A percentile compares a stretch with the other conserved stretches of the same genome.
phyloP scores from a whole-genome alignment of 2,888 invertebrate genomes.

The Gonocerus acuteangulatus region DNA sequence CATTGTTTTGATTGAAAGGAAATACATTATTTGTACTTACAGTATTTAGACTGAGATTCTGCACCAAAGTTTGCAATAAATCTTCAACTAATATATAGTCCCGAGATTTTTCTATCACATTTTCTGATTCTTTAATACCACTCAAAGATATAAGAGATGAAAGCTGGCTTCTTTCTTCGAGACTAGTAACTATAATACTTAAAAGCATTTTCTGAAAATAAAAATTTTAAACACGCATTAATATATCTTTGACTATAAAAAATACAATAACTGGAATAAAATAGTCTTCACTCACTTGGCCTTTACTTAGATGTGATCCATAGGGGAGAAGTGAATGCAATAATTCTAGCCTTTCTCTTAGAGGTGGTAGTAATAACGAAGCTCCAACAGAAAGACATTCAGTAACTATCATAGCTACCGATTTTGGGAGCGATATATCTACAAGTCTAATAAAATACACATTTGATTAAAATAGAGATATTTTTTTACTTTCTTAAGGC shows the following conservation, averaged over 20 bases:
- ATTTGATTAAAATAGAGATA: neutral
- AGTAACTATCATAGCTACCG: constrained; percentile 50
- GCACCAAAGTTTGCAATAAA: constrained; percentile 51
- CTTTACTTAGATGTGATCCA: constrained; percentile 49
- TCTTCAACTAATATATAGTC: constrained; percentile 45
- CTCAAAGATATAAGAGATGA: constrained; percentile 48
- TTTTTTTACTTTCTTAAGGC: too few species aligned
- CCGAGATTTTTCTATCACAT: constrained; percentile 27
- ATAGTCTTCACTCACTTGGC: constrained; percentile 50
- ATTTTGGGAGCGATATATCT: constrained; percentile 46
- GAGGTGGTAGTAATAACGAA: constrained; percentile 51
- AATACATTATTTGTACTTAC: too few species aligned
- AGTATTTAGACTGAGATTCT: constrained; percentile 50
- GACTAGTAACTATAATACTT: constrained; percentile 52
- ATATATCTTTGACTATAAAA: too few species aligned
- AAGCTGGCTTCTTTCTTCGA: constrained; percentile 54
- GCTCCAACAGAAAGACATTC: constrained; percentile 54
- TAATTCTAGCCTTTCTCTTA: constrained; percentile 52
- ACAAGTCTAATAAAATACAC: constrained; percentile 42
- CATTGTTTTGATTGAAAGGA: too few species aligned
- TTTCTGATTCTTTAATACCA: constrained; percentile 38
- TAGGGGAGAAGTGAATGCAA: constrained; percentile 51
- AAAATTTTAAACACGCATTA: neutral
- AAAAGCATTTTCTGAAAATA: constrained; percentile 49
- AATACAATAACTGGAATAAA: too few species aligned